Base-by-base conservation (phyloP, 92 coral and sea anemone species). In the Siderastrea radians region DNA sequence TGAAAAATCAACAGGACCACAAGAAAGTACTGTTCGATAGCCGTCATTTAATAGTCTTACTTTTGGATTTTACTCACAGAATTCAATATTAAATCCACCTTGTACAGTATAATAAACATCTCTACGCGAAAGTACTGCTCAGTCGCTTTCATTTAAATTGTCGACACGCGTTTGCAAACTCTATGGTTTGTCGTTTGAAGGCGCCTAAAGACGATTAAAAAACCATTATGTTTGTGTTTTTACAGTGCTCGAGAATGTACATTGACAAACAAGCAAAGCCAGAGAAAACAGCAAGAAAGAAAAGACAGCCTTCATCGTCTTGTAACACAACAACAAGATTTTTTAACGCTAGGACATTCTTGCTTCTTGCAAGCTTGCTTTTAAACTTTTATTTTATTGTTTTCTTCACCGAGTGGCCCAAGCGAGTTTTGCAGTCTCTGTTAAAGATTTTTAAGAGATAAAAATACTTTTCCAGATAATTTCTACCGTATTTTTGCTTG, bases 351-450 rank as follows among this genome's bases (percentile, higher is more conserved):
- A 68, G 26, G 49, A 81, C 54, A 44, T 46, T 68, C 38, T 14
- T 81, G 76, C 45, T 81, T 2, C 11, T 81, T 15, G 43, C 63
- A 19, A 81, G 85, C 85, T 44, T 81, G 55, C 49, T 81, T 15
- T 68, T 81, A n/a, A 81, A 81, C 61, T 19, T 48, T 52, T 81
- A 81, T 81, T 68, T 81, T 45, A 8, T 81, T 6, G 44, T 68
- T 53, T 67, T 45, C 6, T 68, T 81, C 52, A 81, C 85, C 55
- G 77, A 81, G 76, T 81, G 85, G 85, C 85, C 85, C 0, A 43
- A 1, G 2, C 85, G 76, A 54, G 45, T 68, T 81, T 46, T 81
- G n/a, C 66, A 53, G 2, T 52, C 54, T 8, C 11, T 81, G 15
- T 44, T 72, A 19, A 68, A 68, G 52, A 14, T 55, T 16, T 44